A percentile compares a stretch with the other conserved stretches of the same genome.
These are phyloP conservation scores for Propithecus perrieri DNA, from an alignment of 2,797 vertebrate genomes.

Conservation along the genomic window DNA sequence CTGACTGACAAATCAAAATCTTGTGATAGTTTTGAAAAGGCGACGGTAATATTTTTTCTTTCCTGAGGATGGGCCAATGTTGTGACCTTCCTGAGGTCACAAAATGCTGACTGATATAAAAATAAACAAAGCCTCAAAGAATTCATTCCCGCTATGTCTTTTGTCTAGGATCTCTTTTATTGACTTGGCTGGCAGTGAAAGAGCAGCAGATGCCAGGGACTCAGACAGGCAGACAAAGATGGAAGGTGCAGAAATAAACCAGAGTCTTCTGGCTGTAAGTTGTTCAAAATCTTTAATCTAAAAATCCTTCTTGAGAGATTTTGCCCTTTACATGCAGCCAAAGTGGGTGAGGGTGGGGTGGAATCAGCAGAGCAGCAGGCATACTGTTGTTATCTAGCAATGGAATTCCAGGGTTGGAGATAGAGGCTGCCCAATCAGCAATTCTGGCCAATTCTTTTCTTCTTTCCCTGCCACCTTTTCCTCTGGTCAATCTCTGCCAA, in stretches of 20 bases:
- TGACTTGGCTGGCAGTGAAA: constrained; percentile 96
- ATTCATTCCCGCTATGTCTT: constrained; percentile 72
- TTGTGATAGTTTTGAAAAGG: constrained; percentile 36
- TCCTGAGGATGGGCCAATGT: constrained; percentile 47
- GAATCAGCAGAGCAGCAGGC: background rate
- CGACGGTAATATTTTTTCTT: constrained; percentile 46
- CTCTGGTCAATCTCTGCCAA: background rate
- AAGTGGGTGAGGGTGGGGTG: background rate
- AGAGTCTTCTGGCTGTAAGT: constrained; percentile 95
- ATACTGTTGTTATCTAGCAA: background rate
- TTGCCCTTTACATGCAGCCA: background rate
- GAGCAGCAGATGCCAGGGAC: constrained; percentile 92
- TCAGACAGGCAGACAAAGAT: constrained; percentile 92
- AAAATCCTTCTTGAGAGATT: constrained; percentile 30
- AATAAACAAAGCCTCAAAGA: constrained; percentile 46
- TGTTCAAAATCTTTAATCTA: constrained; percentile 25
- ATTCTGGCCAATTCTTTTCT: background rate
- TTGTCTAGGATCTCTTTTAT: constrained; percentile 93
- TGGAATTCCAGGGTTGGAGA: background rate
- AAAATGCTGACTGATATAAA: constrained; percentile 47
- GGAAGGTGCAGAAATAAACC: constrained; percentile 96
- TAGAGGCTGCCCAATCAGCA: background rate
- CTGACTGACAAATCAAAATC: constrained; percentile 49
- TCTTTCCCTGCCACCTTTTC: background rate
- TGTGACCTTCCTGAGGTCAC: constrained; percentile 50